Evolutionary conservation across 2,797 vertebrate species (phyloP).

Genomic region (Acestrorhynchus altus): DNA sequence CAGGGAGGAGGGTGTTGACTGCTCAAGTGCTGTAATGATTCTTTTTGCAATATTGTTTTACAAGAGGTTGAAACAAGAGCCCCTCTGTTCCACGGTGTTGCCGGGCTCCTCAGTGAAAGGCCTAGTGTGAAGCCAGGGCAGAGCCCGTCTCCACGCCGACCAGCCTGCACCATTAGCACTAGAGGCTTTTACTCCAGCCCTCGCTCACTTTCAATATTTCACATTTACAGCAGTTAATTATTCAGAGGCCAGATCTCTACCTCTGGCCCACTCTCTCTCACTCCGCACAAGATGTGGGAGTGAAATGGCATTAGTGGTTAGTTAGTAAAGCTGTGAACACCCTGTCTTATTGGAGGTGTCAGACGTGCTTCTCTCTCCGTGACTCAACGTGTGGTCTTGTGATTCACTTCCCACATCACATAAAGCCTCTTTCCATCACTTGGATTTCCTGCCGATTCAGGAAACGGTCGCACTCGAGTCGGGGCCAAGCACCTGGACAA

Average conservation of each 20-base stretch:
- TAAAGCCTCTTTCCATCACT: neutral
- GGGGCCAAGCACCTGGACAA: neutral
- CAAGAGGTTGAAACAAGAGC: slow-evolving; percentile 49
- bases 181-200: neutral
- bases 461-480: neutral
- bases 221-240: slow-evolving; percentile 25
- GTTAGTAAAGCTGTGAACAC: slow-evolving; percentile 22
- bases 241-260: neutral
- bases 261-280: neutral
- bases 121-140: slow-evolving; percentile 31
- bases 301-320: slow-evolving; percentile 35
- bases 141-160: neutral
- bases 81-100: slow-evolving; percentile 22
- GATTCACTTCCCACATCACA: slow-evolving; percentile 25
- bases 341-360: slow-evolving; percentile 37
- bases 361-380: slow-evolving; percentile 39
- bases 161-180: slow-evolving; percentile 21
- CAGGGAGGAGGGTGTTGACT: slow-evolving; percentile 24
- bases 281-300: slow-evolving; percentile 1
- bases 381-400: slow-evolving; percentile 32
- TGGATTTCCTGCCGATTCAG: slow-evolving; percentile 6
- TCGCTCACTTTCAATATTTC: slow-evolving; percentile 32
- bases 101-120: slow-evolving; percentile 31
- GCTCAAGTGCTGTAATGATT: slow-evolving; percentile 48
- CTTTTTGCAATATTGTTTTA: slow-evolving; percentile 58